A percentile compares a stretch with the other conserved stretches of the same genome.
phyloP scores from a whole-genome alignment of 2,113 vertebrate species.

The Pycnonotus jocosus region DNA sequence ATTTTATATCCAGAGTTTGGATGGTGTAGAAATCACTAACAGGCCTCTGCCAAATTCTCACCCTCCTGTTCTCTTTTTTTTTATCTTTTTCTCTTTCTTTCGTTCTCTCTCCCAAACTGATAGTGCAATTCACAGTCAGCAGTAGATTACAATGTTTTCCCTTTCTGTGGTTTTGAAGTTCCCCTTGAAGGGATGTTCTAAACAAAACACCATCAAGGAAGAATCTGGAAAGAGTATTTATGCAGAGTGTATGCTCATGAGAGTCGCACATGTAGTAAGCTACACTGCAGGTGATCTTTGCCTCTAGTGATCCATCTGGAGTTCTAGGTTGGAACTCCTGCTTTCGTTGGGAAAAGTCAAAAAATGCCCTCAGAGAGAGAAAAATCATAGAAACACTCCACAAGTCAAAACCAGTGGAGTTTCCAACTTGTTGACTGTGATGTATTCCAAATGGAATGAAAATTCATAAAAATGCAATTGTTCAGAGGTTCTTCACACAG shows the following conservation, averaged over 20 bases:
- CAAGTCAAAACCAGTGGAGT: not conserved
- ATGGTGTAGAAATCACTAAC: not conserved
- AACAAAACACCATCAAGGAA: not conserved
- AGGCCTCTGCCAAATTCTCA: not conserved
- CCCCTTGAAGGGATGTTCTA: not conserved
- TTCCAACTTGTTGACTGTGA: not conserved
- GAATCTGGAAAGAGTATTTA: not conserved
- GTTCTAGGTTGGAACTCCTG: not conserved
- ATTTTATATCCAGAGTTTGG: not conserved
- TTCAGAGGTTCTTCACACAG: not conserved
- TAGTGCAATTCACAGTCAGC: not conserved
- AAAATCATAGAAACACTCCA: not conserved
- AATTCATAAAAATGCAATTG: not conserved
- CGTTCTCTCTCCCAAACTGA: not conserved
- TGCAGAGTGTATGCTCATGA: accelerated
- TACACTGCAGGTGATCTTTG: not conserved
- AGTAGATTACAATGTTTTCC: not conserved
- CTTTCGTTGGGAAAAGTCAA: not conserved
- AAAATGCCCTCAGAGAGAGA: not conserved
- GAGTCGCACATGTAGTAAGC: not conserved
- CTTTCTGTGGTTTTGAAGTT: not conserved
- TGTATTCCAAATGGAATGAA: not conserved
- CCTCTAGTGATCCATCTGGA: not conserved
- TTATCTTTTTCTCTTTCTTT: not conserved
- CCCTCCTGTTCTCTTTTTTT: not conserved